phyloP scores from a whole-genome alignment of 2,888 invertebrate species.

The Dorcus hopei region DNA sequence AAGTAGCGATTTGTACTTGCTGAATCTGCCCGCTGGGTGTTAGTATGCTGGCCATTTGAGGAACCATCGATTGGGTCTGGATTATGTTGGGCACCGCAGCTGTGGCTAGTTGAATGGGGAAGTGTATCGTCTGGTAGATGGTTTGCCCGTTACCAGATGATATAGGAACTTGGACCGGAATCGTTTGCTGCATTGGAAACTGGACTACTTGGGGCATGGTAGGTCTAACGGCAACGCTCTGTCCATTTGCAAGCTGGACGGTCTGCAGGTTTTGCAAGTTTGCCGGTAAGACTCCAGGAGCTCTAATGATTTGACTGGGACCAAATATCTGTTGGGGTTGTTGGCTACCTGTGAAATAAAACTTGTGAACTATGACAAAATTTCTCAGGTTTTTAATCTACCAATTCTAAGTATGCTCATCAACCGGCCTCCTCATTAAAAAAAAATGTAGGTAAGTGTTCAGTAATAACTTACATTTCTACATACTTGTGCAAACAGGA shows the following conservation, averaged over 20 bases:
- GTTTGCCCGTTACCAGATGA: conserved; percentile 84
- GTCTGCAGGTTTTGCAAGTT: conserved; percentile 66
- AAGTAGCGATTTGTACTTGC: conserved; percentile 78
- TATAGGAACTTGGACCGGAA: conserved; percentile 89
- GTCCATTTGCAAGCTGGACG: conserved; percentile 68
- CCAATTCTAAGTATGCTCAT: too few relatives aligned
- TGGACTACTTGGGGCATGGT: conserved; percentile 58
- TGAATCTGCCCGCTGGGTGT: conserved; percentile 87
- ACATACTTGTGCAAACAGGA: too few relatives aligned
- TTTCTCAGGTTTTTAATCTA: too few relatives aligned
- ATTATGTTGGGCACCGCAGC: conserved; percentile 61
- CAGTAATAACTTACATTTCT: too few relatives aligned
- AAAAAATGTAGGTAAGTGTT: too few relatives aligned
- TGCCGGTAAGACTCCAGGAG: conserved; percentile 64
- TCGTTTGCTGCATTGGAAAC: conserved; percentile 72
- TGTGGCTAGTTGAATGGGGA: conserved; percentile 79
- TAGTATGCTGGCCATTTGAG: conserved; percentile 82
- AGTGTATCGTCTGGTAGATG: conserved; percentile 91
- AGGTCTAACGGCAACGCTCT: conserved; percentile 69
- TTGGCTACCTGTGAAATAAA: conserved; percentile 43
- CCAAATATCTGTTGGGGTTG: conserved; percentile 56
- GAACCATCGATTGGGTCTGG: conserved; percentile 56
- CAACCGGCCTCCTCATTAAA: too few relatives aligned
- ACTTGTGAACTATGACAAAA: too few relatives aligned
- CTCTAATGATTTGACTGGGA: conserved; percentile 73